Evolutionary conservation across 2,797 vertebrate species (phyloP), one percentile per base, ranked within the genome.

Genomic region (Lutjanus campechanus): DNA sequence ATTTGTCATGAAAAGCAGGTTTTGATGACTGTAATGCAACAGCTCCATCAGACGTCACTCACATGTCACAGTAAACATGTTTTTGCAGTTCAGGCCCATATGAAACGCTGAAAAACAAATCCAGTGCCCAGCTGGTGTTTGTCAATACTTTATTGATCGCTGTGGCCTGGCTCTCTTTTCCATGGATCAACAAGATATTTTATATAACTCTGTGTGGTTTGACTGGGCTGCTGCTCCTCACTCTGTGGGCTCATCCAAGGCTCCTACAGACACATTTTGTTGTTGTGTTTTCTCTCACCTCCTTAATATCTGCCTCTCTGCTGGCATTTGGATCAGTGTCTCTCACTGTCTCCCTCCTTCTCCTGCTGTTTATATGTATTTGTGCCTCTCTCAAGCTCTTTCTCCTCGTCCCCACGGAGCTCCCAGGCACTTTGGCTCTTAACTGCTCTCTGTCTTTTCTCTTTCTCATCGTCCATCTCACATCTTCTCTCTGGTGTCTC

Each of bases 131-230:
- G 69, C 67, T 81, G 60, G n/a, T 67, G 63, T 73, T 77, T 69
- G 84, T 92, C 93, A 85, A 91, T 93, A 85, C 7, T 61, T 1
- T 59, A 93, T 93, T 60, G 92, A 93, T 83, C 17, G 55, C 40
- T 58, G 58, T 50, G 67, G 75, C 70, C 49, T 56, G 71, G 66
- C 71, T 79, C 79, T 58, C 71, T 90, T 90, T 92, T 91, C 88
- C 90, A 90, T 83, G 79, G 84, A 88, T 88, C 87, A 85, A 89
- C 88, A 81, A 13, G 17, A 85, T 78, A 62, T 81, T 91, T 93
- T 91, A 92, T 86, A 63, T 88, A 94, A 92, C 90, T 65, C 43
- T 54, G 77, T 73, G 64, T 61, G 65, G 51, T 84, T 77, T 74
- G 83, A 77, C 63, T 66, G 51, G 36, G n/a, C 67, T 51, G 69